These are phyloP conservation scores for Ciconia boyciana DNA, from an alignment of 2,113 vertebrate genomes.

Conservation along the genomic window DNA sequence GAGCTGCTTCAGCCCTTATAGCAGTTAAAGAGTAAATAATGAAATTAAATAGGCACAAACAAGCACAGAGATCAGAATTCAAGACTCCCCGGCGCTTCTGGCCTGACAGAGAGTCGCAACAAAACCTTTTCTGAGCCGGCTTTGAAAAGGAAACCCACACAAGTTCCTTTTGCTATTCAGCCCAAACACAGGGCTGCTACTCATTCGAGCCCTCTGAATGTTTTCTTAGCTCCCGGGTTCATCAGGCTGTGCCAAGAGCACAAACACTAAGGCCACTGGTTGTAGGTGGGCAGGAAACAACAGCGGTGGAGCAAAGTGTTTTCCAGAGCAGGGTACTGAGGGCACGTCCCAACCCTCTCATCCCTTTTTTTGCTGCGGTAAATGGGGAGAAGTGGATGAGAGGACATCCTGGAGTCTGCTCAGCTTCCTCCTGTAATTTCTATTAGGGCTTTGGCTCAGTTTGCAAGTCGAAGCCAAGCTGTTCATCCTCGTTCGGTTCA, in stretches of 20 bases:
- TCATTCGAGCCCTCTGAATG: neutral
- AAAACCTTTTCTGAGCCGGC: slow-evolving; percentile 21
- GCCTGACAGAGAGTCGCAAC: neutral
- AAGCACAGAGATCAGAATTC: slow-evolving; percentile 15
- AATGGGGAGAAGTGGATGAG: neutral
- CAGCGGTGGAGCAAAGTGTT: neutral
- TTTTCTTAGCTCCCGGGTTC: neutral
- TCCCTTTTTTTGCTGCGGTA: neutral
- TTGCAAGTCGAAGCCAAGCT: neutral
- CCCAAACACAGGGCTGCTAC: slow-evolving; percentile 48
- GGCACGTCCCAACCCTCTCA: neutral
- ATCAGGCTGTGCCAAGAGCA: neutral
- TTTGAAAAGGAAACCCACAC: slow-evolving; percentile 60
- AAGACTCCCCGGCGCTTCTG: neutral
- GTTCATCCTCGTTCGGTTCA: neutral
- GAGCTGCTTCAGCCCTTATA: neutral
- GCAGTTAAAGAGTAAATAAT: neutral
- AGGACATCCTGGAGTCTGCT: neutral
- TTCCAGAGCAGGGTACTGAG: neutral
- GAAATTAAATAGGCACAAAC: neutral
- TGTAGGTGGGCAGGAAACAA: slow-evolving; percentile 26
- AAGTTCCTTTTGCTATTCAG: slow-evolving; percentile 53
- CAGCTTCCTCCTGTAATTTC: neutral
- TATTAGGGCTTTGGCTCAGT: neutral
- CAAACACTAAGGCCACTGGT: neutral